phyloP scores from a whole-genome alignment of 2,888 invertebrate genomes.

The Dasypolia templi region DNA sequence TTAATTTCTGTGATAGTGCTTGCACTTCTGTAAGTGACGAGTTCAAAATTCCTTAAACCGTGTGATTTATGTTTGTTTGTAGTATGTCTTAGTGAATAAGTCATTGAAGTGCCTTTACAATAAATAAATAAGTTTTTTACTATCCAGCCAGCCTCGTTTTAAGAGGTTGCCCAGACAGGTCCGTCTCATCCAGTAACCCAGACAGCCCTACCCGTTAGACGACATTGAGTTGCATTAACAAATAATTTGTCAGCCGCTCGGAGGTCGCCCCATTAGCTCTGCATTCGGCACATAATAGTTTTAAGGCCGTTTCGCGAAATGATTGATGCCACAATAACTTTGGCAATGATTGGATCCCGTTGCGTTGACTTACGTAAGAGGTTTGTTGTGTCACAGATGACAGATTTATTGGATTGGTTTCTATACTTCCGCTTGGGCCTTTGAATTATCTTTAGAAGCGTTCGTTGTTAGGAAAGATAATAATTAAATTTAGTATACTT shows the following conservation, averaged over 20 bases:
- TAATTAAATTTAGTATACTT: background rate
- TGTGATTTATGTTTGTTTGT: too few species aligned
- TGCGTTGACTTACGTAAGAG: slow-evolving; percentile 63
- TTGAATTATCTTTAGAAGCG: background rate
- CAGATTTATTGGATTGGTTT: slow-evolving; percentile 8
- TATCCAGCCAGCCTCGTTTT: background rate
- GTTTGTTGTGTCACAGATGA: slow-evolving; percentile 59
- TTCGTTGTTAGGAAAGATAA: background rate
- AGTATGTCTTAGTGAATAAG: too few species aligned
- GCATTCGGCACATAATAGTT: slow-evolving; percentile 82
- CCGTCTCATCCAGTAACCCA: background rate
- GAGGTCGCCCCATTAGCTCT: slow-evolving; percentile 79
- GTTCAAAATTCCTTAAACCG: too few species aligned
- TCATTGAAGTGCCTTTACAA: too few species aligned
- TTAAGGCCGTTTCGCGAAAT: slow-evolving; percentile 81
- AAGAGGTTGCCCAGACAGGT: background rate
- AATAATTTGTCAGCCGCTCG: slow-evolving; percentile 75
- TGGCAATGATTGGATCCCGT: slow-evolving; percentile 77
- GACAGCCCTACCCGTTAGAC: slow-evolving; percentile 63
- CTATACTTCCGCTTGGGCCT: slow-evolving; percentile 1
- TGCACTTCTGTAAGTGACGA: too few species aligned
- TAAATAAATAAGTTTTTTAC: too few species aligned
- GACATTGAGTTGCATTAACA: slow-evolving; percentile 84
- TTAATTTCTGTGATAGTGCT: too few species aligned
- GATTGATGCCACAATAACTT: slow-evolving; percentile 82